Percentiles rank a stretch among this genome's conserved stretches.
These are phyloP conservation scores for Lasioglossum baleicum DNA, from an alignment of 1,140 invertebrate species.

Conservation along the genomic window DNA sequence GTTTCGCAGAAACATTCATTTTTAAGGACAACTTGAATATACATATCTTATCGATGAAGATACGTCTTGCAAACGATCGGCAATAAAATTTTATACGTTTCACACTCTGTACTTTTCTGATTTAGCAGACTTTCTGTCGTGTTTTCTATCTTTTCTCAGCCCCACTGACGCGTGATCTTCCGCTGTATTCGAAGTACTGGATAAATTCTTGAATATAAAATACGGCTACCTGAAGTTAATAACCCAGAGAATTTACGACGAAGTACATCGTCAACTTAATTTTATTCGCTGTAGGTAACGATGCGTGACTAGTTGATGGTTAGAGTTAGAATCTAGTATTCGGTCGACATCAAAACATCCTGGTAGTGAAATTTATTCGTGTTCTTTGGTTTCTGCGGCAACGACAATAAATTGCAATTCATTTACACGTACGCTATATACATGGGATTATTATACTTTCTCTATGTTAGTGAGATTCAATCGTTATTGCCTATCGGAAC, in stretches of 20 bases:
- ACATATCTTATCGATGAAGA: too few relatives aligned
- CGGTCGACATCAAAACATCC: conserved; percentile 44
- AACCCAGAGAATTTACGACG: conserved; percentile 58
- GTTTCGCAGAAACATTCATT: too few relatives aligned
- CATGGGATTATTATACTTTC: background rate
- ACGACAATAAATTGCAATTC: background rate
- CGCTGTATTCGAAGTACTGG: conserved; percentile 54
- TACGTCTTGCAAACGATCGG: background rate
- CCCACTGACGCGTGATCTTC: conserved; percentile 28
- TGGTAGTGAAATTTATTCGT: conserved; percentile 12
- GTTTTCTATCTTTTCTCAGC: conserved; percentile 31
- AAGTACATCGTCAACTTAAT: conserved; percentile 57
- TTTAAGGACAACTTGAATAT: too few relatives aligned
- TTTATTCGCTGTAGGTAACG: conserved; percentile 60
- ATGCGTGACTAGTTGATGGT: conserved; percentile 57
- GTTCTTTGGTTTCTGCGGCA: background rate
- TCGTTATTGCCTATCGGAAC: too few relatives aligned
- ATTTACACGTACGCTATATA: background rate
- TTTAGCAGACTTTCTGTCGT: background rate
- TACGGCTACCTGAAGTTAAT: conserved; percentile 56
- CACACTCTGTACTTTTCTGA: background rate
- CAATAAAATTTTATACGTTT: conserved; percentile 1
- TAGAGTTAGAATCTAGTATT: conserved; percentile 36
- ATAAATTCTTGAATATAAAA: conserved; percentile 57
- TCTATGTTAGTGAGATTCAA: background rate